These are phyloP conservation scores for Characodon lateralis DNA, from an alignment of 2,797 vertebrate genomes.

Conservation along the genomic window DNA sequence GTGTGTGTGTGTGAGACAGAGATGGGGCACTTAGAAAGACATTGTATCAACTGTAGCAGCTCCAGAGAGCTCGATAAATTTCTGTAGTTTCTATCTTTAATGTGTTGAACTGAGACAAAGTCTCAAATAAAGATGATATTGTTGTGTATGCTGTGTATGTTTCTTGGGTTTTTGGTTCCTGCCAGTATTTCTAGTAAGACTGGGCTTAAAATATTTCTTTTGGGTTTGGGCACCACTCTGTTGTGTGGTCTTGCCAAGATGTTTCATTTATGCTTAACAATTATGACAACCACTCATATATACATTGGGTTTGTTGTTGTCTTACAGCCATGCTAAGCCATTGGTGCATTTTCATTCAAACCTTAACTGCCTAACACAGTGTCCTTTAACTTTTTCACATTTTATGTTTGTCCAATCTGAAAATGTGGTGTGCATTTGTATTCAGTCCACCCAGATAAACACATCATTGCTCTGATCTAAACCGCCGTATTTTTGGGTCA, in stretches of 20 bases:
- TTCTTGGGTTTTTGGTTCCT: not conserved
- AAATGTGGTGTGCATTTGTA: not conserved
- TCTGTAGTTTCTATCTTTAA: slow-evolving; percentile 65
- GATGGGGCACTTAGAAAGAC: not conserved
- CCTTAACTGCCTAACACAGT: not conserved
- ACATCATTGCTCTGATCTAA: too few relatives aligned
- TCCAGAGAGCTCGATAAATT: slow-evolving; percentile 62
- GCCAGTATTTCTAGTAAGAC: not conserved
- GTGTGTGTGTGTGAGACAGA: not conserved
- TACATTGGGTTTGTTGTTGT: too few relatives aligned
- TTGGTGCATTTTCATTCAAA: too few relatives aligned
- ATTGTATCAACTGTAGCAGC: slow-evolving; percentile 69
- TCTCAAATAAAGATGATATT: slow-evolving; percentile 67
- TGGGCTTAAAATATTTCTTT: too few relatives aligned
- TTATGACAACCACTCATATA: too few relatives aligned
- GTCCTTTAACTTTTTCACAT: not conserved
- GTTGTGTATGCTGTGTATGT: slow-evolving; percentile 51
- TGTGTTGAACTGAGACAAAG: slow-evolving; percentile 45
- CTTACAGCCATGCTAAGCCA: too few relatives aligned
- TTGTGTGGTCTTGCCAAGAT: too few relatives aligned
- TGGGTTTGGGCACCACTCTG: too few relatives aligned
- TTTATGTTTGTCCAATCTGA: not conserved
- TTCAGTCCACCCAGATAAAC: not conserved
- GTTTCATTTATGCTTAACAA: too few relatives aligned
- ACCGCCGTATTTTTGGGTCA: too few relatives aligned